phyloP scores from a whole-genome alignment of 2,797 vertebrate species.

The Acropternis orthonyx region DNA sequence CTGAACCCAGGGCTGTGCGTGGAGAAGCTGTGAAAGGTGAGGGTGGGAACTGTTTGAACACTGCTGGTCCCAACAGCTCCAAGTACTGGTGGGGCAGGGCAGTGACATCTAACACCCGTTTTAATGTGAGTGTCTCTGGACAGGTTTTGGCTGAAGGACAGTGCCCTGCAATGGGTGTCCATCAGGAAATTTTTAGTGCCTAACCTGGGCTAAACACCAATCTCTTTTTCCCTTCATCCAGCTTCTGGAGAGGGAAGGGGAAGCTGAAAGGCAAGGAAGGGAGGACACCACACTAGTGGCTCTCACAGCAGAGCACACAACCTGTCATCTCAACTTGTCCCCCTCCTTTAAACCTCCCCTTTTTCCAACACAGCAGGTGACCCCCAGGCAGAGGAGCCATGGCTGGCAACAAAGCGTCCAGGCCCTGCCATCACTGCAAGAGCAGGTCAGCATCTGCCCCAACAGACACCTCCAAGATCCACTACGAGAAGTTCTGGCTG shows the following conservation, averaged over 20 bases:
- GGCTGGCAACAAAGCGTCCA: not conserved
- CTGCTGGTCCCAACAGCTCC: not conserved
- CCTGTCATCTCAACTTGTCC: not conserved
- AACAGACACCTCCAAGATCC: not conserved
- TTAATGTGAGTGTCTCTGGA: not conserved
- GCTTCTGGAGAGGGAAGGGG: not conserved
- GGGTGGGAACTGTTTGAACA: not conserved
- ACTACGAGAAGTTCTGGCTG: slow-evolving; percentile 70
- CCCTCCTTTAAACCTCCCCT: not conserved
- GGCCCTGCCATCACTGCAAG: slow-evolving; percentile 11
- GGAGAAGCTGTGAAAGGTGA: not conserved
- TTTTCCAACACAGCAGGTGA: not conserved
- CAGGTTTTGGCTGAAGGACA: not conserved
- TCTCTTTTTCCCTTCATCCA: not conserved
- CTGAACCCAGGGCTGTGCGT: not conserved
- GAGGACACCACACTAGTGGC: not conserved
- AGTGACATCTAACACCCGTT: not conserved
- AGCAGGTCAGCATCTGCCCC: not conserved
- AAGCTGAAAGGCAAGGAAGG: not conserved
- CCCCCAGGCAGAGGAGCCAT: not conserved
- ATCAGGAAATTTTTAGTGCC: not conserved
- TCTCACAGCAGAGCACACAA: not conserved
- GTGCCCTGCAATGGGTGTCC: not conserved
- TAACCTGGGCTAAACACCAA: not conserved
- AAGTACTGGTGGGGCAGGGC: not conserved